phyloP scores from a whole-genome alignment of 2,888 invertebrate genomes.

The Yponomeuta sedellus region DNA sequence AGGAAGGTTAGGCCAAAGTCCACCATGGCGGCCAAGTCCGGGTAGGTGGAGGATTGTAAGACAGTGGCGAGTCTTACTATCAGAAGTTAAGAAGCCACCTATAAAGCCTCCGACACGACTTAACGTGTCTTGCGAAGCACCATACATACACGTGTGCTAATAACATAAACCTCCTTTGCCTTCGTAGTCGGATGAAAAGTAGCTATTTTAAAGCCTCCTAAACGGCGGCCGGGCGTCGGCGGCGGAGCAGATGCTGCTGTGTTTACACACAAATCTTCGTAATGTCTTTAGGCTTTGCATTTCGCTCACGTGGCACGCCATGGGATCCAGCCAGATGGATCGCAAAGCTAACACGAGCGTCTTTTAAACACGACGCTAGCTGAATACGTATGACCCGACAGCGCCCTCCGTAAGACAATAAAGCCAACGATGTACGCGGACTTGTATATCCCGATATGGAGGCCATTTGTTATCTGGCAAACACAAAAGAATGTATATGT shows the following conservation, averaged over 20 bases:
- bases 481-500: too few relatives aligned
- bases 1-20: too few relatives aligned
- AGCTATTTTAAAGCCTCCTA: neutral
- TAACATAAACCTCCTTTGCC: too few relatives aligned
- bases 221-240: neutral
- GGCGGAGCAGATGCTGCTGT: constrained; percentile 8
- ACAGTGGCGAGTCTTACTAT: too few relatives aligned
- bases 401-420: constrained; percentile 1
- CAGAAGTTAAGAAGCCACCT: too few relatives aligned
- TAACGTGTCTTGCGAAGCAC: too few relatives aligned
- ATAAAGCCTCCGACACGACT: too few relatives aligned
- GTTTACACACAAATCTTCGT: constrained; percentile 7
- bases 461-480: neutral
- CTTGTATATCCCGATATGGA: neutral
- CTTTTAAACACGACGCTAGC: constrained; percentile 24
- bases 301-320: constrained; percentile 20
- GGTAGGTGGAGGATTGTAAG: too few relatives aligned
- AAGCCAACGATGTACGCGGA: neutral
- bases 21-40: too few relatives aligned
- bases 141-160: too few relatives aligned
- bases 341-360: constrained; percentile 30
- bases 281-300: constrained; percentile 20
- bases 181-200: neutral
- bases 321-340: constrained; percentile 23
- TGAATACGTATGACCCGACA: constrained; percentile 12